Base-by-base conservation (phyloP, 2,888 invertebrate genomes). In the Phengaris alcon region DNA sequence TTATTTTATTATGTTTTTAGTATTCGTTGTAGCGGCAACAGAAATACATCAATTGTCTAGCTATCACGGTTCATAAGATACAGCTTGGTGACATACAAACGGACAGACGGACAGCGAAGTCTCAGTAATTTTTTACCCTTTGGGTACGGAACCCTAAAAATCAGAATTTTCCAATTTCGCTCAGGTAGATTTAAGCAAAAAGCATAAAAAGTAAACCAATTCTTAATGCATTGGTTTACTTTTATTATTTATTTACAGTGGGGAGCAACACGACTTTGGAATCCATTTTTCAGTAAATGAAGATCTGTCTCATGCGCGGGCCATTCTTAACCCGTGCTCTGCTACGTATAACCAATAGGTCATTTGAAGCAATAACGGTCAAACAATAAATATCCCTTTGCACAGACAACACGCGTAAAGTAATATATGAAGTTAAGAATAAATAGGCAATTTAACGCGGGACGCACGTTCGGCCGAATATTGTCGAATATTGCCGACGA, bases 391-490 rank as follows among this genome's bases (percentile, higher is more conserved):
- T 93, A 93, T 91, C 88, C 89, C 88, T 93, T 93, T 92, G 91
- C 90, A 88, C 91, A 93, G 93, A 93, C 93, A 93, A 92, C 93
- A 91, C 88, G 90, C 92, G 90, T 90, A 92, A 91, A 92, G 93
- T 93, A 93, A 94, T 94, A 93, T 93, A 93, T 93, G 94, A 93
- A 93, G 93, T 93, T 90, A 92, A 91, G 93, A 93, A 93, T 94
- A 94, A 94, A 94, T 93, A 94, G 94, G 93, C 93, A 90, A 93
- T 93, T 94, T 92, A 89, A 90, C 89, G 86, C 85, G 88, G 86
- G 85, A 84, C 92, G 85, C 94, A 94, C 94, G 94, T 93, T 83
- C 88, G 81, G 79, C 89, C 90, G 93, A 91, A 91, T 90, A 92
- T 91, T 87, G 90, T 89, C 91, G 93, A 93, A 92, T 93, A 93